These are phyloP conservation scores for Chromobotia macracanthus DNA, from an alignment of 2,797 vertebrate genomes.

Conservation along the genomic window DNA sequence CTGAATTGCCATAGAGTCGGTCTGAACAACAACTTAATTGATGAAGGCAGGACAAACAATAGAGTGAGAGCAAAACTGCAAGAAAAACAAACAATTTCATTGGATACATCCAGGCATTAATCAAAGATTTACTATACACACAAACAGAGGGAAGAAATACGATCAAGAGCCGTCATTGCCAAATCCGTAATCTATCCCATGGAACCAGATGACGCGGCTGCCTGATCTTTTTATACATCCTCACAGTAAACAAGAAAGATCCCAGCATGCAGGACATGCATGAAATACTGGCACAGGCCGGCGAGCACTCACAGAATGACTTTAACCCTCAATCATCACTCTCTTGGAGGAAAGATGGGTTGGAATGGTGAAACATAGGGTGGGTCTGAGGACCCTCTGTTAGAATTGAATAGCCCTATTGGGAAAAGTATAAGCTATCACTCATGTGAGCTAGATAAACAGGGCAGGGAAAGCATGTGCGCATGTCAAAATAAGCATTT, in stretches of 20 bases:
- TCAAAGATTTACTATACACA: slow-evolving; percentile 35
- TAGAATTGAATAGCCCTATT: not conserved
- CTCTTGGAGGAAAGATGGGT: slow-evolving; percentile 53
- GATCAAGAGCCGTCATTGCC: slow-evolving; percentile 32
- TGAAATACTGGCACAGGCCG: slow-evolving; percentile 59
- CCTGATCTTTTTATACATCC: slow-evolving; percentile 45
- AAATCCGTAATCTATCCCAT: slow-evolving; percentile 34
- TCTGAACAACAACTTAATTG: slow-evolving; percentile 82
- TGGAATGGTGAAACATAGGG: not conserved
- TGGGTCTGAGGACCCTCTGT: not conserved
- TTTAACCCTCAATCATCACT: slow-evolving; percentile 76
- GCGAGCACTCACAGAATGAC: slow-evolving; percentile 63
- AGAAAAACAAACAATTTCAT: slow-evolving; percentile 38
- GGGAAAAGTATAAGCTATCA: not conserved
- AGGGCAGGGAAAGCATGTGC: not conserved
- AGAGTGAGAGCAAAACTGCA: slow-evolving; percentile 86
- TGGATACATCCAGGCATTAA: slow-evolving; percentile 33
- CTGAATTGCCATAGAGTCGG: slow-evolving; percentile 89
- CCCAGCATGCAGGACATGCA: slow-evolving; percentile 54
- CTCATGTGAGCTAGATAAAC: not conserved
- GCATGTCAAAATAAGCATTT: not conserved
- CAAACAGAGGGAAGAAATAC: slow-evolving; percentile 34
- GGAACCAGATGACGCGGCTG: slow-evolving; percentile 41
- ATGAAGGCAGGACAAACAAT: slow-evolving; percentile 85
- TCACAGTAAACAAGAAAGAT: slow-evolving; percentile 49